These are phyloP conservation scores for Cerastis leucographa DNA, from an alignment of 2,888 invertebrate genomes.

Conservation along the genomic window DNA sequence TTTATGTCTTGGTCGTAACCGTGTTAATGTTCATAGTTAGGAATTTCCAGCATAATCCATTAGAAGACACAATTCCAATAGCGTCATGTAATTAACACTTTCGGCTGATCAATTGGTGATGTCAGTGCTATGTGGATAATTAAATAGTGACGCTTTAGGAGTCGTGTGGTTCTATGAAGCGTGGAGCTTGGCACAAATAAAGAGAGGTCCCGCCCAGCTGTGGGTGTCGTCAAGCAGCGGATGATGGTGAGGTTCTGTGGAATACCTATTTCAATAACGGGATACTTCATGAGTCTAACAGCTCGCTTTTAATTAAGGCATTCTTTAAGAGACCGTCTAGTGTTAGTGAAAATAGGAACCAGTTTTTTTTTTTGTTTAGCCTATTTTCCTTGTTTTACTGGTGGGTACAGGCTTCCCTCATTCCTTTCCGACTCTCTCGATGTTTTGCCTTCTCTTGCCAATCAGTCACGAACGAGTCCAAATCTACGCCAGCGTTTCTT, in stretches of 20 bases:
- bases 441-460: no score
- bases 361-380: not conserved
- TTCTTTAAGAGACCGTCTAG: not conserved
- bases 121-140: not conserved
- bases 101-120: conserved; percentile 9
- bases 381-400: no score
- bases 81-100: not conserved
- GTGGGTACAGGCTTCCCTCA: no score
- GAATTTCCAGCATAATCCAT: conserved; percentile 1
- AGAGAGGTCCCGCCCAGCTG: not conserved
- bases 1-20: not conserved
- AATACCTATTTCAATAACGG: not conserved
- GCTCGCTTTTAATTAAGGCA: not conserved
- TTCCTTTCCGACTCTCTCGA: no score
- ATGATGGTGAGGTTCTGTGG: not conserved
- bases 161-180: not conserved
- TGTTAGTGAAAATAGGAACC: not conserved
- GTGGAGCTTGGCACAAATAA: not conserved
- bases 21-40: not conserved
- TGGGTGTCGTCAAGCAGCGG: not conserved
- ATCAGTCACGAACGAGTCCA: no score
- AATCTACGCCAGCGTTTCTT: no score
- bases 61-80: not conserved
- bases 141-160: not conserved
- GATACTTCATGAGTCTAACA: not conserved